phyloP scores from a whole-genome alignment of 1,140 invertebrate genomes.

The Zaprionus ghesquierei region DNA sequence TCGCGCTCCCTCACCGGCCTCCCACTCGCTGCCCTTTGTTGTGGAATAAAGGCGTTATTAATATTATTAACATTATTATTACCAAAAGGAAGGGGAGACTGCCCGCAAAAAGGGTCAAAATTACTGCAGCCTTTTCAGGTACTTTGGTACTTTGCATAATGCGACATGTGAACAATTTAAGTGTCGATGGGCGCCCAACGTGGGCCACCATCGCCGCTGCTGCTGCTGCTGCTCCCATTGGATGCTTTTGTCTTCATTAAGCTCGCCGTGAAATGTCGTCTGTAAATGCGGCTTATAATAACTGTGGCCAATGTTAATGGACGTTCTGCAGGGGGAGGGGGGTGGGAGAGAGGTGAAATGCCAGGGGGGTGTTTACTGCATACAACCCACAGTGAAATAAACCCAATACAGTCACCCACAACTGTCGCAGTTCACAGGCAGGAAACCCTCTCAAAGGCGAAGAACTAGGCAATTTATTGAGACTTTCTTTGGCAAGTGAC shows the following conservation, averaged over 20 bases:
- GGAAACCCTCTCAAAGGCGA: not conserved
- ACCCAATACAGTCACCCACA: not conserved
- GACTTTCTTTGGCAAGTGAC: constrained; percentile 15
- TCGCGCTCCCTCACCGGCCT: constrained; percentile 26
- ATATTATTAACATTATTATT: constrained; percentile 72
- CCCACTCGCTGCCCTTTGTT: constrained; percentile 58
- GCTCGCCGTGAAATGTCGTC: constrained; percentile 46
- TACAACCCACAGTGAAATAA: not conserved
- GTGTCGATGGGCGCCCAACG: constrained; percentile 55
- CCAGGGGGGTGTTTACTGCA: constrained; percentile 16
- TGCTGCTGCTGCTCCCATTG: too few species aligned
- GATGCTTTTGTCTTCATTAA: constrained; percentile 69
- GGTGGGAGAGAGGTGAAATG: not conserved
- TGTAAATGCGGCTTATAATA: constrained; percentile 41
- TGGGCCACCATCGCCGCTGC: not conserved
- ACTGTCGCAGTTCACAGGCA: constrained; percentile 38
- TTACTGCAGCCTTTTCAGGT: constrained; percentile 61
- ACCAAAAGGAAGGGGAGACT: not conserved
- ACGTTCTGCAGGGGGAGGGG: too few species aligned
- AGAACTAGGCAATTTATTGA: constrained; percentile 17
- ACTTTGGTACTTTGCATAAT: constrained; percentile 73
- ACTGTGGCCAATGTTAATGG: constrained; percentile 26
- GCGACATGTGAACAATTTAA: constrained; percentile 71
- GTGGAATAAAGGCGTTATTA: constrained; percentile 77
- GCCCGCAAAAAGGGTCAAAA: constrained; percentile 43